Conservation (phyloP, 2,113 vertebrate species). For the Hymenochirus boettgeri region DNA sequence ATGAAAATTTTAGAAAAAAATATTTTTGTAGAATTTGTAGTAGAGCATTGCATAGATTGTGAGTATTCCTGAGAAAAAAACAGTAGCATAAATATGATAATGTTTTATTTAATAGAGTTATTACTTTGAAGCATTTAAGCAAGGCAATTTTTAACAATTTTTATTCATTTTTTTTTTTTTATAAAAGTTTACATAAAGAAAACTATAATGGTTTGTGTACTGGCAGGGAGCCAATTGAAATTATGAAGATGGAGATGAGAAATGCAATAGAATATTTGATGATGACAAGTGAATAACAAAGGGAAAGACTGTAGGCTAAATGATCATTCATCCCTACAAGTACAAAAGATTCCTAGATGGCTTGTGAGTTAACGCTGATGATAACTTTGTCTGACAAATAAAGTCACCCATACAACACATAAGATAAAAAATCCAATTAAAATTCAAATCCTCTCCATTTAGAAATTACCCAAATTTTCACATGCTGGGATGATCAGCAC, state of each 20-base stretch:
- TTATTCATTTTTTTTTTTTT: no score
- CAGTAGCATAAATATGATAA: no score
- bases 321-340: slow-evolving; percentile 22
- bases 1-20: no score
- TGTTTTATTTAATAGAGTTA: no score
- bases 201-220: not conserved
- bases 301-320: slow-evolving; percentile 26
- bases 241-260: slow-evolving; percentile 13
- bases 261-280: slow-evolving; percentile 11
- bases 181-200: no score
- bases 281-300: slow-evolving; percentile 17
- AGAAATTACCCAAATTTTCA: not conserved
- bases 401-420: slow-evolving; percentile 37
- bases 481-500: not conserved
- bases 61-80: no score
- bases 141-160: no score
- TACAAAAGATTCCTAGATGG: slow-evolving; percentile 2
- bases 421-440: slow-evolving; percentile 4
- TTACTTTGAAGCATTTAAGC: no score
- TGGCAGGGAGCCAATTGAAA: slow-evolving; percentile 2
- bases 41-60: no score
- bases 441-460: not conserved
- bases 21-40: no score
- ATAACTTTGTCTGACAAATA: slow-evolving; percentile 34
- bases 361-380: slow-evolving; percentile 12